Base-by-base conservation (phyloP, 2,113 vertebrate genomes). In the Girardinichthys multiradiatus region DNA sequence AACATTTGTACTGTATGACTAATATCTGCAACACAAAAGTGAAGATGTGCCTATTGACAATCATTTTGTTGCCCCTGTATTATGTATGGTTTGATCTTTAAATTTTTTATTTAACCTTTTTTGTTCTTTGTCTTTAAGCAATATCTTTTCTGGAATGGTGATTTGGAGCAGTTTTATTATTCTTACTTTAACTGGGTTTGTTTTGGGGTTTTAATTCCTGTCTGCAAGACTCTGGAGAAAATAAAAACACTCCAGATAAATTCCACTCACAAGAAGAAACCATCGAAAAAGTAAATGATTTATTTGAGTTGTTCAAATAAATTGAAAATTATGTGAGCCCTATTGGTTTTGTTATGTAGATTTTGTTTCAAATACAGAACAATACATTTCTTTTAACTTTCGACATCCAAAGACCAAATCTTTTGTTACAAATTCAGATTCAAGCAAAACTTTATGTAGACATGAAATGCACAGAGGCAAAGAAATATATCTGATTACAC, bases 231-330 rank as follows among this genome's bases (percentile, higher is more conserved):
- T 19, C 42, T n/a, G n/a, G n/a, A n/a, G n/a, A n/a, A n/a, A n/a
- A n/a, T n/a, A n/a, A n/a, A 45, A 45, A 45, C 42, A 19, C 42
- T 4, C 15, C 42, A 45, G 42, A 45, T 45, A 45, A 45, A 45
- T 45, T 45, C 17, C 42, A 19, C 17, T 45, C 17, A 45, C 2
- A 4, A 17, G 15, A 29, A 59, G 8, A 27, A 35, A 9, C 9
- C n/a, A 70, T 6, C 4, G 15, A 64, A 77, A 57, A 5, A 68
- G 67, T 77, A 59, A 63, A 1, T 60, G 0, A 13, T 71, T 82
- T 87, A 88, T 86, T 88, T 76, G 45, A 30, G n/a, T 74, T 71
- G 39, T 61, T 79, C 8, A 42, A 86, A 89, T 87, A 87, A 86
- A 77, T 31, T 21, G n/a, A 3, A 12, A 69, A 31, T 54, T 10